Percentiles rank a stretch among this genome's conserved stretches.
phyloP scores from a whole-genome alignment of 2,888 invertebrate species.

The Coremacera marginata region DNA sequence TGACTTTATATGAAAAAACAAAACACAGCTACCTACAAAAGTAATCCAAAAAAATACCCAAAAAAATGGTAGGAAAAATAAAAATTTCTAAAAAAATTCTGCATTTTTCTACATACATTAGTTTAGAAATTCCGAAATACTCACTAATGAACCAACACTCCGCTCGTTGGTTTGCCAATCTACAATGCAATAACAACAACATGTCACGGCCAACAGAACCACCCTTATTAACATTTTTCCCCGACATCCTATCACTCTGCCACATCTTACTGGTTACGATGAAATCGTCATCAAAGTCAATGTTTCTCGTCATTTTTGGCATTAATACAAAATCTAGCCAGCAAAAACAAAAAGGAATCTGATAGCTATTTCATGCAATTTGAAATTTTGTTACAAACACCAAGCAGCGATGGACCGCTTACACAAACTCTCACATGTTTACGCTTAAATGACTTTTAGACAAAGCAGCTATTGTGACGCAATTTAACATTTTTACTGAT shows the following conservation, averaged over 20 bases:
- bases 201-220: not conserved
- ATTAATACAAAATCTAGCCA: conserved; percentile 24
- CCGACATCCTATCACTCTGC: not conserved
- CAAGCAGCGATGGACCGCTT: not conserved
- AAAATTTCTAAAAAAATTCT: conserved; percentile 28
- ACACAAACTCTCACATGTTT: conserved; percentile 24
- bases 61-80: not conserved
- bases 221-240: not conserved
- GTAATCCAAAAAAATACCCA: not conserved
- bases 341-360: not conserved
- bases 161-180: not conserved
- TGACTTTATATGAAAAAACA: conserved; percentile 1
- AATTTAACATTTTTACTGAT: conserved; percentile 9
- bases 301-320: conserved; percentile 21
- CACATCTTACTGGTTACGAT: conserved; percentile 3
- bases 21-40: conserved; percentile 13
- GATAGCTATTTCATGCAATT: not conserved
- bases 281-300: conserved; percentile 47
- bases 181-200: too few species aligned
- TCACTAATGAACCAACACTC: conserved; percentile 30
- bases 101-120: conserved; percentile 25
- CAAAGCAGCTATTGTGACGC: not conserved
- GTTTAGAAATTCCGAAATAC: not conserved
- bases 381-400: not conserved
- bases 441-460: conserved; percentile 37